phyloP scores from a whole-genome alignment of 2,113 vertebrate genomes.

The Scophthalmus maximus region DNA sequence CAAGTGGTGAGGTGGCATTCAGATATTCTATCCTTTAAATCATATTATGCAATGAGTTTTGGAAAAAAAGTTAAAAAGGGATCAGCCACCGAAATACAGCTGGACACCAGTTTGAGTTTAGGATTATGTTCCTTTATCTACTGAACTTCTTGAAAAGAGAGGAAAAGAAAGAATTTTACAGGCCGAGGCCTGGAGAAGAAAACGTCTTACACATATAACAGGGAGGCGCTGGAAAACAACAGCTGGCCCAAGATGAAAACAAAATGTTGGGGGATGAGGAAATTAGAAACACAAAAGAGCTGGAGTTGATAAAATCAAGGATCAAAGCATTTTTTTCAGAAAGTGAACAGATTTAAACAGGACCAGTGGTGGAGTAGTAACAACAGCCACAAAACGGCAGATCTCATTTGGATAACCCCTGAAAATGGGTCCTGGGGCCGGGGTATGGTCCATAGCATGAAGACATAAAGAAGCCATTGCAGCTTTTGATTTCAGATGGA shows the following conservation, averaged over 20 bases:
- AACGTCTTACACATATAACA: slow-evolving; percentile 72
- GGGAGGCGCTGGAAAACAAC: slow-evolving; percentile 80
- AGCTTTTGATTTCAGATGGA: slow-evolving; percentile 36
- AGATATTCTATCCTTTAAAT: slow-evolving; percentile 25
- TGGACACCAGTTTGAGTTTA: slow-evolving; percentile 29
- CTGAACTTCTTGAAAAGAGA: slow-evolving; percentile 44
- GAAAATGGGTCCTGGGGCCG: slow-evolving; percentile 43
- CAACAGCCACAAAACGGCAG: slow-evolving; percentile 66
- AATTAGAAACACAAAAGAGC: slow-evolving; percentile 84
- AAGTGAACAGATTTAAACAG: slow-evolving; percentile 74
- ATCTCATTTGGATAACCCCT: slow-evolving; percentile 72
- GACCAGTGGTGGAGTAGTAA: slow-evolving; percentile 74
- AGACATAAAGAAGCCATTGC: slow-evolving; percentile 10
- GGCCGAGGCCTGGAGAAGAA: slow-evolving; percentile 62
- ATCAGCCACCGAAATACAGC: slow-evolving; percentile 31
- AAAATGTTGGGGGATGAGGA: slow-evolving; percentile 77
- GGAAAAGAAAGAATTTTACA: slow-evolving; percentile 70
- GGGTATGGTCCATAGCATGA: slow-evolving; percentile 25
- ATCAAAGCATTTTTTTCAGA: slow-evolving; percentile 80
- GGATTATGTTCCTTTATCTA: slow-evolving; percentile 35
- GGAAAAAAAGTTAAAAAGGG: slow-evolving; percentile 24
- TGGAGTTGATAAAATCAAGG: slow-evolving; percentile 82
- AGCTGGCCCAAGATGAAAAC: slow-evolving; percentile 83
- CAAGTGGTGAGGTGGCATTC: slow-evolving; percentile 1
- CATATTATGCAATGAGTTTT: slow-evolving; percentile 12